These are phyloP conservation scores for Donacobius atricapilla DNA, from an alignment of 2,113 vertebrate genomes.

Conservation along the genomic window DNA sequence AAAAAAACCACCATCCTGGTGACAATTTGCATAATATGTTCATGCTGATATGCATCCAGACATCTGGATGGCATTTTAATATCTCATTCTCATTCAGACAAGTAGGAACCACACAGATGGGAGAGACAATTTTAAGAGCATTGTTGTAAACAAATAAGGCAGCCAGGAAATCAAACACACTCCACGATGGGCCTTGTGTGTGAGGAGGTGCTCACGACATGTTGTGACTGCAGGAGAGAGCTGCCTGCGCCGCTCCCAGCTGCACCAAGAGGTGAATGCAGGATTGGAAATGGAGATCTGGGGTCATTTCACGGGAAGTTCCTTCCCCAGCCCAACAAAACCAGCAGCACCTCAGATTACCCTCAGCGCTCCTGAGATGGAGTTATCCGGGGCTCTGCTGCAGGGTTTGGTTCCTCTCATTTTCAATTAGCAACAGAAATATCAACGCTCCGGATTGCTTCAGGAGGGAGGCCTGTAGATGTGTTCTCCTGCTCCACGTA, in stretches of 20 bases:
- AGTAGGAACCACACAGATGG: conserved; percentile 79
- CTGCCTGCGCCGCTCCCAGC: conserved; percentile 27
- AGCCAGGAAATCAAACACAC: conserved; percentile 76
- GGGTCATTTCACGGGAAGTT: background rate
- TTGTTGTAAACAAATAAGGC: conserved; percentile 80
- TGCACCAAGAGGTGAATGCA: background rate
- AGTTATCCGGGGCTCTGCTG: background rate
- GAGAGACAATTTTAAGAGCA: conserved; percentile 76
- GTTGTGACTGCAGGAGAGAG: conserved; percentile 44
- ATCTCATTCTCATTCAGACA: conserved; percentile 80
- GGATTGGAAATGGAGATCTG: background rate
- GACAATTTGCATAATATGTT: conserved; percentile 78
- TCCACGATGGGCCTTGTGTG: conserved; percentile 13
- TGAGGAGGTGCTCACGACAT: background rate
- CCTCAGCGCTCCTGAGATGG: background rate
- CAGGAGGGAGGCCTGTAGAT: background rate
- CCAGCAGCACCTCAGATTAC: background rate
- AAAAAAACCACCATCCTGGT: background rate
- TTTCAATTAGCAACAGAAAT: background rate
- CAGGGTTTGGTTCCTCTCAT: background rate
- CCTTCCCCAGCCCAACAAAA: background rate
- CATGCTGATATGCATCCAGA: conserved; percentile 71
- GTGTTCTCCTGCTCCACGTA: background rate
- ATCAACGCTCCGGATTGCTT: background rate
- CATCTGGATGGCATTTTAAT: conserved; percentile 84